phyloP scores from a whole-genome alignment of 1,140 invertebrate genomes.

The Dufourea novaeangliae region DNA sequence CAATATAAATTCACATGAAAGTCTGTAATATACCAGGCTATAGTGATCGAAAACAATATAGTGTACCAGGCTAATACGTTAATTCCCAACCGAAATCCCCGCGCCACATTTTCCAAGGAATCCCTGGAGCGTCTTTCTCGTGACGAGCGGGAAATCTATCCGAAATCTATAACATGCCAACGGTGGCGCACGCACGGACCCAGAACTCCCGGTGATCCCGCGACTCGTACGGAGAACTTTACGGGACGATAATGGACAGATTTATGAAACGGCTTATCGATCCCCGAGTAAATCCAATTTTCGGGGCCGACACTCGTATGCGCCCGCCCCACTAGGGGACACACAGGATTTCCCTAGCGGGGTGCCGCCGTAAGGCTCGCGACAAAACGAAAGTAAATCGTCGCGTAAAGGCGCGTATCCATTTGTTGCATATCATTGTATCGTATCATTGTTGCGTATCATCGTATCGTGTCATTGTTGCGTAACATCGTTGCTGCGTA shows the following conservation, averaged over 20 bases:
- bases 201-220: constrained; percentile 56
- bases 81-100: constrained; percentile 21
- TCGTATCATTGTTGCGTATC: no score
- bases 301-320: constrained; percentile 71
- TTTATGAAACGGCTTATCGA: constrained; percentile 76
- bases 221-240: constrained; percentile 72
- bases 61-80: constrained; percentile 24
- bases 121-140: constrained; percentile 26
- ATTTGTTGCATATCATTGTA: no score
- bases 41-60: no score
- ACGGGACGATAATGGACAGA: constrained; percentile 76
- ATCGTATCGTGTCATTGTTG: no score
- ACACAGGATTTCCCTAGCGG: constrained; percentile 43
- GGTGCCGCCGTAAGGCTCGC: constrained; percentile 31
- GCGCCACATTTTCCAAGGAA: constrained; percentile 17
- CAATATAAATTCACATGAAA: no score
- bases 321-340: constrained; percentile 24
- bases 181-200: constrained; percentile 14
- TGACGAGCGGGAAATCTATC: constrained; percentile 26
- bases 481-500: no score
- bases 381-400: constrained; percentile 40
- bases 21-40: no score
- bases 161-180: constrained; percentile 4
- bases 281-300: constrained; percentile 78
- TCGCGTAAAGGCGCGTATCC: neutral